Conservation (phyloP, 2,113 vertebrate species). For the Malurus cyaneus region DNA sequence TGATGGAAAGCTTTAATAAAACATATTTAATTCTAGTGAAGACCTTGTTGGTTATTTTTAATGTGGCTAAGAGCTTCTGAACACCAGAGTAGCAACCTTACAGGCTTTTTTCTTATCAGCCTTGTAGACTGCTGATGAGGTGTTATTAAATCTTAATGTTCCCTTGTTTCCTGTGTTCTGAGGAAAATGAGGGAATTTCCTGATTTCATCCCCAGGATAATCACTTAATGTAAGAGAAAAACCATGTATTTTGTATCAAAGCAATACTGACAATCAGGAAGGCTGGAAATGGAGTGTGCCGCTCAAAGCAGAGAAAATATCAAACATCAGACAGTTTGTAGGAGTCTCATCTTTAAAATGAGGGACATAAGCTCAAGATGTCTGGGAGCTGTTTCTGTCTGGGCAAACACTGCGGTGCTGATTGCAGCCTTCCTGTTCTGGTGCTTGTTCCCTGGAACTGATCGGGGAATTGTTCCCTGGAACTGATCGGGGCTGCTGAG, state of each 20-base stretch:
- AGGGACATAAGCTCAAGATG: neutral
- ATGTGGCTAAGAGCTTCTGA: slow-evolving; percentile 38
- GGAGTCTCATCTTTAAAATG: neutral
- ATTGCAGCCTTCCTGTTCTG: neutral
- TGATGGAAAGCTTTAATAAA: slow-evolving; percentile 63
- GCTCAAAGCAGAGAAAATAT: neutral
- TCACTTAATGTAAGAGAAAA: slow-evolving; percentile 34
- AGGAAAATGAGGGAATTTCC: slow-evolving; percentile 61
- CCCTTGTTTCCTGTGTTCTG: slow-evolving; percentile 52
- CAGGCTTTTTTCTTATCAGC: neutral
- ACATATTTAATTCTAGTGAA: slow-evolving; percentile 33
- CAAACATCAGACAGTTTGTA: neutral
- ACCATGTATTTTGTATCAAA: slow-evolving; percentile 41
- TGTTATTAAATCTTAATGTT: slow-evolving; percentile 69
- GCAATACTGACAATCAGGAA: neutral
- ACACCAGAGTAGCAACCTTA: neutral
- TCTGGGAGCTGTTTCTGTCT: neutral
- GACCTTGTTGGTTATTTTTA: neutral
- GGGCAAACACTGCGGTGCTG: neutral
- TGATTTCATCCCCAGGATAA: slow-evolving; percentile 49
- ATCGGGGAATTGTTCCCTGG: neutral
- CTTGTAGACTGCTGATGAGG: slow-evolving; percentile 41
- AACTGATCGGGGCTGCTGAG: no score
- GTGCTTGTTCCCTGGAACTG: neutral
- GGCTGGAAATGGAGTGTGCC: neutral